A percentile compares a stretch with the other conserved stretches of the same genome.
phyloP scores from a whole-genome alignment of 2,113 vertebrate genomes.

The Sphyrna mokarran region DNA sequence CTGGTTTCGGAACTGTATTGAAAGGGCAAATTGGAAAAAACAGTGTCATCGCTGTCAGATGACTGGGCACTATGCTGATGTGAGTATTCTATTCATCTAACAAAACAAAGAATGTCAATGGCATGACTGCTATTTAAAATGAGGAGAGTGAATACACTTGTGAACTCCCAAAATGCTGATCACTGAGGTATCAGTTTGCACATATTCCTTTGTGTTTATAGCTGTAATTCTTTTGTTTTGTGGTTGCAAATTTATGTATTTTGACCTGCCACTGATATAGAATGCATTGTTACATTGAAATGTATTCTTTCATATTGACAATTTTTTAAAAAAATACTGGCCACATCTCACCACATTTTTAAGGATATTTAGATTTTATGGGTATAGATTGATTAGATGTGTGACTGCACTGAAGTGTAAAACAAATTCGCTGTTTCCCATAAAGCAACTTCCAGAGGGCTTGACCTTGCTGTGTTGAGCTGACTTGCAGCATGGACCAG shows the following conservation, averaged over 20 bases:
- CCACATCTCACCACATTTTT: background rate
- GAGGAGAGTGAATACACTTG: background rate
- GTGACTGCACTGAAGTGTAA: background rate
- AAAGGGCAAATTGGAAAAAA: slow-evolving; percentile 70
- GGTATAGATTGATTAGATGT: slow-evolving; percentile 5
- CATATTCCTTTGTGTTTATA: slow-evolving; percentile 18
- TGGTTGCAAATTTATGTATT: background rate
- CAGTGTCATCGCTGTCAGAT: slow-evolving; percentile 78
- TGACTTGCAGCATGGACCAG: slow-evolving; percentile 50
- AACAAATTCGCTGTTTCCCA: slow-evolving; percentile 23
- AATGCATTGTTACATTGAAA: background rate
- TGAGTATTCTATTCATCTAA: slow-evolving; percentile 59
- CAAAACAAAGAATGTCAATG: slow-evolving; percentile 3
- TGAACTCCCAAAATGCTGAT: slow-evolving; percentile 15
- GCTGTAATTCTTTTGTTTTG: slow-evolving; percentile 11
- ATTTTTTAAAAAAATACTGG: background rate
- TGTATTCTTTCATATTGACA: background rate
- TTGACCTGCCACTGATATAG: background rate
- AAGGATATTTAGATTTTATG: slow-evolving; percentile 5
- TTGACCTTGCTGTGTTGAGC: slow-evolving; percentile 54
- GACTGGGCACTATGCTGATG: slow-evolving; percentile 81
- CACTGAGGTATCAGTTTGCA: background rate
- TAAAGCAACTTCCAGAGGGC: slow-evolving; percentile 22
- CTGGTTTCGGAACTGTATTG: slow-evolving; percentile 62
- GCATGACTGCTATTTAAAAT: slow-evolving; percentile 14